Evolutionary conservation across 1,140 invertebrate species (phyloP).

Genomic region (Drosophila neocordata): DNA sequence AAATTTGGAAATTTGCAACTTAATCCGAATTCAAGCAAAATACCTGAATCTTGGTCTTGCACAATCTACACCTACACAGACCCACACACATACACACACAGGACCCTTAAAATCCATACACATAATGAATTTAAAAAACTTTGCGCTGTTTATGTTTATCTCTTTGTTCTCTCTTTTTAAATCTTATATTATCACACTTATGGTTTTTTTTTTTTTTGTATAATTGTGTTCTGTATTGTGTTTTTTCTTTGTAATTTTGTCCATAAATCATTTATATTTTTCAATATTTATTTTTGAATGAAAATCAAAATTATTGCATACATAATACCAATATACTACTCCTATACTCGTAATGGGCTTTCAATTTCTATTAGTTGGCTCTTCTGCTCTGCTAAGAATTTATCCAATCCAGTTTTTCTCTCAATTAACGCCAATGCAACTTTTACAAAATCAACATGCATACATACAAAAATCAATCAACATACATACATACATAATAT

Average conservation of each 20-base stretch:
- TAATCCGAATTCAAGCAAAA: neutral
- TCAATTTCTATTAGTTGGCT: constrained; percentile 39
- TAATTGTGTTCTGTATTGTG: constrained; percentile 59
- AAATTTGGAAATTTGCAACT: constrained; percentile 33
- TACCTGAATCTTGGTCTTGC: neutral
- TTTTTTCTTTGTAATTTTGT: constrained; percentile 59
- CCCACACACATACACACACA: constrained; percentile 9
- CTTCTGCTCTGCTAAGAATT: constrained; percentile 51
- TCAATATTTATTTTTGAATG: constrained; percentile 48
- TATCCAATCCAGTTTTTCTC: constrained; percentile 55
- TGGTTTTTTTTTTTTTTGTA: constrained; percentile 40
- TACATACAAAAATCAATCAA: constrained; percentile 19
- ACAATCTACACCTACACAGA: neutral
- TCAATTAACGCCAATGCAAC: constrained; percentile 24
- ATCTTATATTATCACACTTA: constrained; percentile 8
- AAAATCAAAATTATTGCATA: constrained; percentile 4
- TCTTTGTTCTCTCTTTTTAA: constrained; percentile 1
- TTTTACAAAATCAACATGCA: neutral
- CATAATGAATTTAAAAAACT: constrained; percentile 36
- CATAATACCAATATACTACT: neutral
- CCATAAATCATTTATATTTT: constrained; percentile 20
- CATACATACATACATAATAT: constrained; percentile 21
- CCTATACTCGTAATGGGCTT: constrained; percentile 29
- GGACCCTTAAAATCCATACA: constrained; percentile 8
- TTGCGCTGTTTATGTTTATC: constrained; percentile 27